Evolutionary conservation across 2,888 invertebrate species (phyloP).

Genomic region (Rhagonycha lutea): DNA sequence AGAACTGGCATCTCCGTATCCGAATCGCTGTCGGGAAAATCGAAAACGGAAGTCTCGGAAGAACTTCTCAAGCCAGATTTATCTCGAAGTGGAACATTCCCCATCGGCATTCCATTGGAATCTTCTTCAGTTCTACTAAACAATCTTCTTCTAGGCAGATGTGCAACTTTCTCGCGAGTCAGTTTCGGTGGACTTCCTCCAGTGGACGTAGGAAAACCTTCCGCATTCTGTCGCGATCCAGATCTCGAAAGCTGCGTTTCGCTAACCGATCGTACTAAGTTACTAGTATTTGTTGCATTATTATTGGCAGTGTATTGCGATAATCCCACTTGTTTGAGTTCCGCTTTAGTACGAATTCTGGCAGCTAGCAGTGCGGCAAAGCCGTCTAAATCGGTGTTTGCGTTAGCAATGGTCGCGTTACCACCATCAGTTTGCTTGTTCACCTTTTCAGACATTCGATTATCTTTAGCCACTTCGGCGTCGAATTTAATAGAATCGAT

Average conservation of each 20-base stretch:
- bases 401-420: slow-evolving; percentile 40
- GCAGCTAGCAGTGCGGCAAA: slow-evolving; percentile 68
- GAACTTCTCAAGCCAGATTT: slow-evolving; percentile 60
- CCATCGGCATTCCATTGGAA: slow-evolving; percentile 41
- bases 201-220: slow-evolving; percentile 20
- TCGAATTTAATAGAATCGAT: slow-evolving; percentile 67
- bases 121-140: slow-evolving; percentile 67
- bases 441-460: slow-evolving; percentile 19
- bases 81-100: slow-evolving; percentile 52
- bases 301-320: slow-evolving; percentile 35
- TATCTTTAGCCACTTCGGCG: slow-evolving; percentile 48
- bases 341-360: slow-evolving; percentile 84
- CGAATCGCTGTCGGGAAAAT: slow-evolving; percentile 66
- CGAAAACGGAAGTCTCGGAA: slow-evolving; percentile 68
- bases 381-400: slow-evolving; percentile 56
- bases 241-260: slow-evolving; percentile 50
- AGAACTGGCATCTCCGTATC: slow-evolving; percentile 65
- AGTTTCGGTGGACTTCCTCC: slow-evolving; percentile 24
- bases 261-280: slow-evolving; percentile 35
- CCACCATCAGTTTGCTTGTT: slow-evolving; percentile 35
- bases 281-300: slow-evolving; percentile 28
- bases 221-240: slow-evolving; percentile 53
- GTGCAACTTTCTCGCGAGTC: slow-evolving; percentile 11
- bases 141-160: slow-evolving; percentile 56
- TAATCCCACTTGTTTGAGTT: slow-evolving; percentile 65